Conservation (phyloP, 2,113 vertebrate genomes). For the Cacatua alba region DNA sequence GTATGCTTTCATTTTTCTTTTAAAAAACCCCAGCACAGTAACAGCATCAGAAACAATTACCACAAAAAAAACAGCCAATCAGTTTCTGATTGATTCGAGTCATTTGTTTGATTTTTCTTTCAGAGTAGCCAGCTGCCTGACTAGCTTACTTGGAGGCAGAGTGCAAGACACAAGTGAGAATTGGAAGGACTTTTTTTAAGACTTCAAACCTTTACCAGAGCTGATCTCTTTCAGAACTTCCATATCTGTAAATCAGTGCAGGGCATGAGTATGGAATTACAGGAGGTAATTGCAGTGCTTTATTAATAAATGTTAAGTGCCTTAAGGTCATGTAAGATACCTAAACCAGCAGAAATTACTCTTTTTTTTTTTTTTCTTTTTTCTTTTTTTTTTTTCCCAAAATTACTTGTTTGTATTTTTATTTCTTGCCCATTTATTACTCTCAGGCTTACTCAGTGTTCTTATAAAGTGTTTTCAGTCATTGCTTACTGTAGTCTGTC, state of each 20-base stretch:
- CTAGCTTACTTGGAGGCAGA: neutral
- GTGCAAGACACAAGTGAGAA: neutral
- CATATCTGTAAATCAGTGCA: neutral
- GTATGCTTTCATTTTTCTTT: neutral
- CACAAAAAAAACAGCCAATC: neutral
- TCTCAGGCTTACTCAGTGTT: neutral
- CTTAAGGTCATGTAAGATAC: neutral
- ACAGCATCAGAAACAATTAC: neutral
- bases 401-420: neutral
- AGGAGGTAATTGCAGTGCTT: neutral
- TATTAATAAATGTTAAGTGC: neutral
- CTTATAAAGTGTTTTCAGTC: neutral
- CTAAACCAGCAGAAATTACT: neutral
- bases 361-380: neutral
- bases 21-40: neutral
- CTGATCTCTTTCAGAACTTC: neutral
- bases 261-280: neutral
- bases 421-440: neutral
- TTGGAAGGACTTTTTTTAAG: neutral
- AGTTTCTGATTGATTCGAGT: neutral
- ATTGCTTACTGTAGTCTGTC: neutral
- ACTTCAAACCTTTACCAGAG: neutral
- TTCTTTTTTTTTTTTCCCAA: neutral
- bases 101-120: neutral
- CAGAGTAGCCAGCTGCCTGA: neutral